Evolutionary conservation across 2,888 invertebrate species (phyloP).

Genomic region (Erebia ligea): DNA sequence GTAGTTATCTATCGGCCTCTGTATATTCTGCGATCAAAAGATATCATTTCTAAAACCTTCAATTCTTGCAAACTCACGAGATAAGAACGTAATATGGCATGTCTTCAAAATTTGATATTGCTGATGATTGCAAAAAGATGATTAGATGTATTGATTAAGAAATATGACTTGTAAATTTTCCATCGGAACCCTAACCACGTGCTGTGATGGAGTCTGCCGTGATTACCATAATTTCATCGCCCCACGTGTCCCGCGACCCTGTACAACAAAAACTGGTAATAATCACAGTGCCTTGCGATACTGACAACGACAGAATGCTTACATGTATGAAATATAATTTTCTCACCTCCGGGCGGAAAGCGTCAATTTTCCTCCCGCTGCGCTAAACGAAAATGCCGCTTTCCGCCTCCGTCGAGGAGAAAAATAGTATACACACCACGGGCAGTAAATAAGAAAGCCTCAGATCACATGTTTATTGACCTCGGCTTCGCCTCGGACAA

Average conservation of each 20-base stretch:
- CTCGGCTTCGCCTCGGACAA: no score
- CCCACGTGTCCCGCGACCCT: conserved; percentile 76
- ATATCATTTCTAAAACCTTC: neutral
- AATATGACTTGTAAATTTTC: conserved; percentile 33
- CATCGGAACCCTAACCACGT: conserved; percentile 62
- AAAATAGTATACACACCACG: no score
- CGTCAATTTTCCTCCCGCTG: no score
- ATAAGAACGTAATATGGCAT: neutral
- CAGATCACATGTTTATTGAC: no score
- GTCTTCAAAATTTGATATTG: neutral
- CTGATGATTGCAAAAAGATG: conserved; percentile 9
- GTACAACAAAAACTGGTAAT: conserved; percentile 77
- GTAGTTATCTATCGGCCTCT: no score
- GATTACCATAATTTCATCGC: conserved; percentile 82
- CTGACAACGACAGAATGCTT: conserved; percentile 50
- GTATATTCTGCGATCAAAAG: no score
- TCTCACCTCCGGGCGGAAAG: no score
- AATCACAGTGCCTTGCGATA: conserved; percentile 72
- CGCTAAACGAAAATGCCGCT: no score
- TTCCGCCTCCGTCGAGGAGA: no score
- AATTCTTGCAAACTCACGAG: neutral
- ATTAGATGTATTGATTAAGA: conserved; percentile 10
- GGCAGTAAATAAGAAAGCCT: no score
- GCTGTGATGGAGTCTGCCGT: conserved; percentile 70
- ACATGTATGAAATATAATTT: neutral